These are phyloP conservation scores for Reinhardtius hippoglossoides DNA, from an alignment of 2,113 vertebrate species.

Conservation along the genomic window DNA sequence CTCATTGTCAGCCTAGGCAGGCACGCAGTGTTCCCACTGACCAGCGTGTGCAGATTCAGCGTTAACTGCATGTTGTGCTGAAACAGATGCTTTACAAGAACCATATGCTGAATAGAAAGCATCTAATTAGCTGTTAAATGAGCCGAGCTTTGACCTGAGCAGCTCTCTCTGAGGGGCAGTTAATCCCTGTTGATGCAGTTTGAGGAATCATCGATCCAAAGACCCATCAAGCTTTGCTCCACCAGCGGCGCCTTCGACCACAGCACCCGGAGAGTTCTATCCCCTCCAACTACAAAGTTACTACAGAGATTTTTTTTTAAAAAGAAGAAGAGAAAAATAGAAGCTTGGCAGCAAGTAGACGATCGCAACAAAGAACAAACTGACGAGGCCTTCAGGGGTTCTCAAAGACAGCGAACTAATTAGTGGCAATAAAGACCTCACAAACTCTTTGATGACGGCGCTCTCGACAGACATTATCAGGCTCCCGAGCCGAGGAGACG, in stretches of 20 bases:
- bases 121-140: conserved; percentile 79
- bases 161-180: conserved; percentile 57
- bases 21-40: conserved; percentile 36
- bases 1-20: conserved; percentile 43
- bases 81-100: conserved; percentile 65
- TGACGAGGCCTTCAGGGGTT: conserved; percentile 40
- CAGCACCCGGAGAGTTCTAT: conserved; percentile 31
- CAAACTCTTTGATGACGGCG: conserved; percentile 39
- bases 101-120: conserved; percentile 70
- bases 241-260: conserved; percentile 65
- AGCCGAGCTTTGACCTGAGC: conserved; percentile 65
- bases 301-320: conserved; percentile 17
- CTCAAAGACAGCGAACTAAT: conserved; percentile 55
- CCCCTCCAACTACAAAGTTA: conserved; percentile 37
- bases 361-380: conserved; percentile 48
- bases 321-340: not conserved
- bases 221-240: conserved; percentile 60
- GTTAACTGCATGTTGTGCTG: conserved; percentile 52
- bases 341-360: conserved; percentile 1
- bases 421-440: conserved; percentile 50
- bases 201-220: conserved; percentile 76
- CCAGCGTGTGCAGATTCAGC: conserved; percentile 51
- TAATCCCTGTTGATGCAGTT: conserved; percentile 78
- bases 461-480: conserved; percentile 46
- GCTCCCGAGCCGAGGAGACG: conserved; percentile 13